phyloP scores from a whole-genome alignment of 2,113 vertebrate genomes.

The Setophaga kirtlandii region DNA sequence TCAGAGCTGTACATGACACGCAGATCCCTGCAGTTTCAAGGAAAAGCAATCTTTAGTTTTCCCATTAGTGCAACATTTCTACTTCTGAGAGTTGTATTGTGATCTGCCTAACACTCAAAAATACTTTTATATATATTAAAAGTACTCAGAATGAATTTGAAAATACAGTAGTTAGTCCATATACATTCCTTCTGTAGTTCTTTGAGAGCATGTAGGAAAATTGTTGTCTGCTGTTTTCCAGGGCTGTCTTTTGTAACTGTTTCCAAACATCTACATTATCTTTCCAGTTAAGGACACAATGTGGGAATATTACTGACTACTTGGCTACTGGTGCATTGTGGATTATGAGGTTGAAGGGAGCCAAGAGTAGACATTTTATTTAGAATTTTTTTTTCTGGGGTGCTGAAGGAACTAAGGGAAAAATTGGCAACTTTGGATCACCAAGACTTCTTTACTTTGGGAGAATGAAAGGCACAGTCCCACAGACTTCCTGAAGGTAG shows the following conservation, averaged over 20 bases:
- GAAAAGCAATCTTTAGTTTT: not conserved
- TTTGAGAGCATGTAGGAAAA: not conserved
- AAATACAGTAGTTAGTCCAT: not conserved
- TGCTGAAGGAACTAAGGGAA: not conserved
- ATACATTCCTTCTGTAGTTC: not conserved
- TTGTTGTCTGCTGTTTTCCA: not conserved
- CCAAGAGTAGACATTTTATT: not conserved
- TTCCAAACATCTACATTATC: not conserved
- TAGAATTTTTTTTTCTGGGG: not conserved
- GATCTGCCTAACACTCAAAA: not conserved
- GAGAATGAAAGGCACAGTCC: not conserved
- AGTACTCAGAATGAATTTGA: not conserved
- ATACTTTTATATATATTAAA: not conserved
- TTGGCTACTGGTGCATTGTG: not conserved
- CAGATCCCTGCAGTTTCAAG: not conserved
- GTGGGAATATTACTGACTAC: not conserved
- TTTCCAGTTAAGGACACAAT: not conserved
- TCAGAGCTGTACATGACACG: not conserved
- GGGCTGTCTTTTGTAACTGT: not conserved
- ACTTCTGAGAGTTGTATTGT: not conserved
- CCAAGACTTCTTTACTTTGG: not conserved
- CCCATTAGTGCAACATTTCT: not conserved
- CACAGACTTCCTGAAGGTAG: not conserved
- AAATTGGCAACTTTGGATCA: not conserved
- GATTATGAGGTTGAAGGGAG: not conserved